These are phyloP conservation scores for Ips nitidus DNA, from an alignment of 1,140 invertebrate species.

Conservation along the genomic window DNA sequence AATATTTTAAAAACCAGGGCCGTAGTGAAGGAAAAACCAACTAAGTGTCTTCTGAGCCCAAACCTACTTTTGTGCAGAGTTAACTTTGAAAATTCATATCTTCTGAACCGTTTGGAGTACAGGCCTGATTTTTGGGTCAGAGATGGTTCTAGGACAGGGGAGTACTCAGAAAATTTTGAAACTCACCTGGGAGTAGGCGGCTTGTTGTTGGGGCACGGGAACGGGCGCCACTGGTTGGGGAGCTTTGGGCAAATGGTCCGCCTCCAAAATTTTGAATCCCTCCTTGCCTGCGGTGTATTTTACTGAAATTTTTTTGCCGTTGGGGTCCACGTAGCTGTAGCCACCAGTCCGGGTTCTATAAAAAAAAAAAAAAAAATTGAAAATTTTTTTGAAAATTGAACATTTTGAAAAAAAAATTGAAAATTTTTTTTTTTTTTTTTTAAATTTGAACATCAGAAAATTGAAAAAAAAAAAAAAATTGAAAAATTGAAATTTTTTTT, in stretches of 20 bases:
- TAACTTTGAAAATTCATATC: too few species aligned
- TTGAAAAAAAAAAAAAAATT: not conserved
- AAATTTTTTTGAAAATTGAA: not conserved
- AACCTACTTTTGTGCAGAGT: too few species aligned
- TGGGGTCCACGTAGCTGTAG: slow-evolving; percentile 57
- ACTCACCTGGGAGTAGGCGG: slow-evolving; percentile 20
- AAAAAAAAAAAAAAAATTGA: not conserved
- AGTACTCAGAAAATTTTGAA: not conserved
- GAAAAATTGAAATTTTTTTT: not conserved
- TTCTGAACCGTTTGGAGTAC: too few species aligned
- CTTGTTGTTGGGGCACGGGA: slow-evolving; percentile 34
- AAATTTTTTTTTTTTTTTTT: too few species aligned
- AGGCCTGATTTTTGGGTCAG: too few species aligned
- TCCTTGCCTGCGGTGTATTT: slow-evolving; percentile 68
- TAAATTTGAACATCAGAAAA: too few species aligned
- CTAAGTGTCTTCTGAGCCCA: too few species aligned
- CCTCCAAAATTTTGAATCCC: slow-evolving; percentile 60
- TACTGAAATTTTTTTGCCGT: slow-evolving; percentile 58
- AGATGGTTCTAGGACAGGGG: not conserved
- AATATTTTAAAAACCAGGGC: too few species aligned
- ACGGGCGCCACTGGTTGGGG: slow-evolving; percentile 42
- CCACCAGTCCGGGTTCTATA: slow-evolving; percentile 57
- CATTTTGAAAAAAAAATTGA: not conserved
- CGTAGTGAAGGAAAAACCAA: too few species aligned
- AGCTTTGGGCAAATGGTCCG: slow-evolving; percentile 53